A percentile compares a stretch with the other conserved stretches of the same genome.
Evolutionary conservation across 2,888 invertebrate genomes (phyloP).

Genomic region (Drosophila seclusa): DNA sequence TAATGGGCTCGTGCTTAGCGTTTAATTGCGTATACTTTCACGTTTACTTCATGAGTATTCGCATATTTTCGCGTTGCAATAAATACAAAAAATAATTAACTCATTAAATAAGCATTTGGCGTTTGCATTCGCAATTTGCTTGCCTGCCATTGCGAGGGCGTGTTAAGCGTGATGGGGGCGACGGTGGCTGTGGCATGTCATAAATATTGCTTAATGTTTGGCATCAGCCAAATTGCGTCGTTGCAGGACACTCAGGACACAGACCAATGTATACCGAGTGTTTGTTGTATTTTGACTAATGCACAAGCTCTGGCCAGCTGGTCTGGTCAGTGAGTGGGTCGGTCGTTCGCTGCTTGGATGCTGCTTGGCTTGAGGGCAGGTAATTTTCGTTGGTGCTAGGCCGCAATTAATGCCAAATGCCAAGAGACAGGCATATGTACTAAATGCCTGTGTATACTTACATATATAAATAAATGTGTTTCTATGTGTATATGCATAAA

Average conservation of each 20-base stretch:
- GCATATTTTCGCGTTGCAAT: conserved; percentile 70
- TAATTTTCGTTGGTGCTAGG: conserved; percentile 70
- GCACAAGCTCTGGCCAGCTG: conserved; percentile 36
- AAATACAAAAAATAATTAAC: conserved; percentile 80
- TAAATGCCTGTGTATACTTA: conserved; percentile 1
- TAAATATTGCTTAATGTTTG: conserved; percentile 76
- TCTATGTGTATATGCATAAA: background rate
- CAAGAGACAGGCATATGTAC: conserved; percentile 42
- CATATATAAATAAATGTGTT: background rate
- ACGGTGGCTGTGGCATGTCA: conserved; percentile 46
- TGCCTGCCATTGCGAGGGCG: conserved; percentile 1
- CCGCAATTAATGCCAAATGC: conserved; percentile 78
- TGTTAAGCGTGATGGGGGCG: background rate
- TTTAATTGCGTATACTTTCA: conserved; percentile 75
- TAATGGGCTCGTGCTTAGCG: conserved; percentile 59
- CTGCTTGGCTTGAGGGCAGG: conserved; percentile 44
- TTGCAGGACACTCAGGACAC: conserved; percentile 42
- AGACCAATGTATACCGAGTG: conserved; percentile 13
- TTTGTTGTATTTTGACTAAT: conserved; percentile 54
- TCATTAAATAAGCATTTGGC: conserved; percentile 81
- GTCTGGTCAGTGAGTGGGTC: conserved; percentile 15
- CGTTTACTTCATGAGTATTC: conserved; percentile 56
- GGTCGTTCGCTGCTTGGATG: background rate
- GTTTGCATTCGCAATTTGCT: conserved; percentile 69
- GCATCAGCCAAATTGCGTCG: conserved; percentile 64